Base-by-base conservation (phyloP, 2,797 vertebrate genomes). In the Semotilus atromaculatus region DNA sequence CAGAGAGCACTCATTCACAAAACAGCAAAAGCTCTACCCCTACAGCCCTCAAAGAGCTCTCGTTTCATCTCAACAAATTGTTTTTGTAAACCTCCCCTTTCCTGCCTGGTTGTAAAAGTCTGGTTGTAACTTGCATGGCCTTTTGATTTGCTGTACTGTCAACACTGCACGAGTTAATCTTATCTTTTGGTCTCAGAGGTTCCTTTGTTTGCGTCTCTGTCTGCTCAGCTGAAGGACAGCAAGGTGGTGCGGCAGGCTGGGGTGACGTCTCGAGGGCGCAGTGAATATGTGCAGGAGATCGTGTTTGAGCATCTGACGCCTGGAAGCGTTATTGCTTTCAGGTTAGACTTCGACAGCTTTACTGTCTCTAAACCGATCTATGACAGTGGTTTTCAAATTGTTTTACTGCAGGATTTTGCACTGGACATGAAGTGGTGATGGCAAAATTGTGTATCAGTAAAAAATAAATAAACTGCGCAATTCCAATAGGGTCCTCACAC, bases 201-300 rank as follows among this genome's bases (percentile, higher is more conserved):
- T 19, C 13, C 53, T 80, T 80, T 82, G 58, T 71, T 62, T 19
- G n/a, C 38, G 0, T 71, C 40, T 60, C 53, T 73, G 21, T 86
- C 5, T 86, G 66, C 48, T 43, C 85, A 99, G 98, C 90, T 99
- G 82, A 92, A 94, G 89, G 94, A 98, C 84, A 99, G 98, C 86
- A 90, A 93, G 75, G 93, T 99, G 88, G 97, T 98, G 91, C 96
- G 95, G 89, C 95, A 96, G 87, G 94, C 96, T 76, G 97, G 94
- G 55, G 92, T 97, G 86, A 95, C 95, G 0, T 95, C 96, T 53
- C 98, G 97, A 93, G 98, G 96, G 16, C 94, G 93, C 19, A 97
- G 96, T 86, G 98, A 99, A 93, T 99, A 96, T 85, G 96, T 99
- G 86, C 97, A 99, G 92, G 97, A 99, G 93, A 98, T 99, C 89